These are phyloP conservation scores for Pristionchus exspectatus DNA, from an alignment of 2,888 invertebrate species.

Conservation along the genomic window DNA sequence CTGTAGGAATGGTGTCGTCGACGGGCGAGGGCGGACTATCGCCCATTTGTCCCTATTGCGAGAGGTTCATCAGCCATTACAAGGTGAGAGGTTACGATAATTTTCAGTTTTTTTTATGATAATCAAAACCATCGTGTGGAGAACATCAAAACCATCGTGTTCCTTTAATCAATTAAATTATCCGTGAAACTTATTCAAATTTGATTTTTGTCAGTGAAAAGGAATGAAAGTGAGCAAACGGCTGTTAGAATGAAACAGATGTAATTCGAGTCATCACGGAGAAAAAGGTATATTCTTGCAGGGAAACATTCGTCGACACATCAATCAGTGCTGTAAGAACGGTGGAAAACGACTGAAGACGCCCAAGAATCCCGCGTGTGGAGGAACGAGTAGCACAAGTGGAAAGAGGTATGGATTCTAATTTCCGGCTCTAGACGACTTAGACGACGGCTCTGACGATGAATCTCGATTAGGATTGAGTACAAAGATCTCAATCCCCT, in stretches of 20 bases:
- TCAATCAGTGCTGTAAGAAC: slow-evolving; percentile 70
- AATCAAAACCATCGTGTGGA: too few relatives aligned
- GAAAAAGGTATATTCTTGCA: not conserved
- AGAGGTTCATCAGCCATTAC: slow-evolving; percentile 75
- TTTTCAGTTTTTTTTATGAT: too few relatives aligned
- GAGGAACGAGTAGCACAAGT: slow-evolving; percentile 45
- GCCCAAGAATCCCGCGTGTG: slow-evolving; percentile 41
- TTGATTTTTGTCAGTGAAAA: not conserved
- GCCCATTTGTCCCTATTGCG: slow-evolving; percentile 76
- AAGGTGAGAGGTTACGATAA: slow-evolving; percentile 65
- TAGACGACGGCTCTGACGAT: not conserved
- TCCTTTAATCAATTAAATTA: too few relatives aligned
- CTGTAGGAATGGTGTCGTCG: slow-evolving; percentile 45
- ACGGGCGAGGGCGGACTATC: slow-evolving; percentile 66
- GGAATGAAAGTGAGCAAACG: too few relatives aligned
- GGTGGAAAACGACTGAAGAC: slow-evolving; percentile 54
- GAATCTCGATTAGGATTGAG: too few relatives aligned
- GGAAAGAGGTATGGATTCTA: not conserved
- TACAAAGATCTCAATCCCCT: too few relatives aligned
- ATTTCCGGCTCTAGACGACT: too few relatives aligned
- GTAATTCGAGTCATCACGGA: too few relatives aligned
- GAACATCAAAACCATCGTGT: not conserved
- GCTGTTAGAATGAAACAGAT: not conserved
- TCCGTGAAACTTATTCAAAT: too few relatives aligned
- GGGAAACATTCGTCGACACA: slow-evolving; percentile 73